A percentile compares a stretch with the other conserved stretches of the same genome.
Conservation (phyloP, 2,888 invertebrate genomes). For the Tetheella fluctuosa region DNA sequence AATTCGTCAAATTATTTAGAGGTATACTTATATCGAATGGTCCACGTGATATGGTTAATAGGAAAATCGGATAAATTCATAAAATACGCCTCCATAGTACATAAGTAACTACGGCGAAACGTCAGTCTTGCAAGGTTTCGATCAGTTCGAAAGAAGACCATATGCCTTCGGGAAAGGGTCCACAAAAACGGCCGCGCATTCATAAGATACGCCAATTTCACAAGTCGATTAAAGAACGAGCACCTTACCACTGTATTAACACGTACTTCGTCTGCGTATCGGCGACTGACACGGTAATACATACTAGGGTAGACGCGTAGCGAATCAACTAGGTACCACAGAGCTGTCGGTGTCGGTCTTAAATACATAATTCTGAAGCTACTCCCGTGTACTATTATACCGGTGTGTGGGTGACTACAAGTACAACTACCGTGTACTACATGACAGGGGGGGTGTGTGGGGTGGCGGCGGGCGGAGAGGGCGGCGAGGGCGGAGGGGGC, state of each 20-base stretch:
- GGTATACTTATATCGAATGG: constrained; percentile 6
- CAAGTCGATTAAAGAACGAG: not conserved
- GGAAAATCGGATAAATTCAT: not conserved
- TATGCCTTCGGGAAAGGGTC: constrained; percentile 1
- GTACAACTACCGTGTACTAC: not conserved
- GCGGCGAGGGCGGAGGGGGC: constrained; percentile 43
- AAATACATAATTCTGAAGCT: not conserved
- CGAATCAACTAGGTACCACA: not conserved
- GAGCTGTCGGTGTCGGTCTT: not conserved
- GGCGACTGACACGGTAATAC: no score
- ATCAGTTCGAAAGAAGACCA: constrained; percentile 33
- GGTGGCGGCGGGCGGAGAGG: constrained; percentile 26
- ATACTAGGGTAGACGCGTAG: not conserved
- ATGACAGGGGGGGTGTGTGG: not conserved
- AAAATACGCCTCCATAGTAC: constrained; percentile 7
- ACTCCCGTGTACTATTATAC: not conserved
- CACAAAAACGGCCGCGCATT: constrained; percentile 17
- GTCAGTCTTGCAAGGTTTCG: constrained; percentile 64
- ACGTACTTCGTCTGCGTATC: not conserved
- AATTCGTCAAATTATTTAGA: not conserved
- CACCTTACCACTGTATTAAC: not conserved
- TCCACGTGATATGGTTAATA: constrained; percentile 12
- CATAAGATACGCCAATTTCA: no score
- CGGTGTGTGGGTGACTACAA: not conserved
- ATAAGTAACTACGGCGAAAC: constrained; percentile 52